These are phyloP conservation scores for Drosophila nikananu DNA, from an alignment of 1,140 invertebrate species.

Conservation along the genomic window DNA sequence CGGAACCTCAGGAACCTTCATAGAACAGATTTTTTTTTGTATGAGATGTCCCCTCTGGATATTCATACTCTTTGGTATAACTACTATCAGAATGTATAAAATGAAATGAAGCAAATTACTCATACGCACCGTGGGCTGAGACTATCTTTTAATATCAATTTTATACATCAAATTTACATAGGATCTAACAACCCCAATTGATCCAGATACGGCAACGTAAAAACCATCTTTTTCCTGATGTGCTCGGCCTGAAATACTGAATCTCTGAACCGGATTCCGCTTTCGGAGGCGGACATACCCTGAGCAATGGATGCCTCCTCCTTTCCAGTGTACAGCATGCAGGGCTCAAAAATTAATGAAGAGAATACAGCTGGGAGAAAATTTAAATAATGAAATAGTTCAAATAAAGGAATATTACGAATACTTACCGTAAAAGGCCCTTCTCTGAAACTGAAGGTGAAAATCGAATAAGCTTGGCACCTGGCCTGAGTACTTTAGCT, in stretches of 20 bases:
- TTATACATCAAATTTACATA: conserved; percentile 25
- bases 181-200: conserved; percentile 63
- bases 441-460: conserved; percentile 46
- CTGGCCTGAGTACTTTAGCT: conserved; percentile 42
- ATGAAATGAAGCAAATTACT: not conserved
- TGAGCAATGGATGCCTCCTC: conserved; percentile 64
- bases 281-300: conserved; percentile 25
- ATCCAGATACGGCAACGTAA: conserved; percentile 59
- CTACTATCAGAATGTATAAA: not conserved
- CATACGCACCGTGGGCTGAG: not conserved
- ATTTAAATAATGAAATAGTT: too few relatives aligned
- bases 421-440: conserved; percentile 60
- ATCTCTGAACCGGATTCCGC: conserved; percentile 32
- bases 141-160: conserved; percentile 1
- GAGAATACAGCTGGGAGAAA: conserved; percentile 5
- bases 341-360: conserved; percentile 48
- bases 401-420: not conserved
- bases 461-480: conserved; percentile 72
- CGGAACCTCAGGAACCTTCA: too few relatives aligned
- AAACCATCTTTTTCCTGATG: conserved; percentile 42
- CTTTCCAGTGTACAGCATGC: conserved; percentile 33
- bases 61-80: too few relatives aligned
- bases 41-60: too few relatives aligned
- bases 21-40: too few relatives aligned
- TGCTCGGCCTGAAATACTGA: conserved; percentile 41